Evolutionary conservation across 1,140 invertebrate genomes (phyloP).

Genomic region (Agrilus planipennis): DNA sequence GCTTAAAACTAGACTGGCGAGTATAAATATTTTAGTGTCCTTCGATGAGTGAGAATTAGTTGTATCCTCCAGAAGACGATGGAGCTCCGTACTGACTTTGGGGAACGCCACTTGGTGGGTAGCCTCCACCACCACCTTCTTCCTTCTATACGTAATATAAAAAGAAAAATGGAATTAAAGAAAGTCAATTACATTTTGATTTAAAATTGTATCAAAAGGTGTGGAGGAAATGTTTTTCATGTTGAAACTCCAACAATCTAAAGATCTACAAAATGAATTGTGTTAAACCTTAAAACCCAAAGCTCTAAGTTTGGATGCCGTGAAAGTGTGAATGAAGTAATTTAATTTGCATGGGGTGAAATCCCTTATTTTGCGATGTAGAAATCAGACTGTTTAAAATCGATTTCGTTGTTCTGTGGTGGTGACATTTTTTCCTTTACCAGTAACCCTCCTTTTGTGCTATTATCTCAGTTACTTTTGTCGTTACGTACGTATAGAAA

Average conservation of each 20-base stretch:
- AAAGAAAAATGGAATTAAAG: constrained; percentile 1
- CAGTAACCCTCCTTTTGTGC: no score
- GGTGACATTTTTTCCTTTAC: no score
- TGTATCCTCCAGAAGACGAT: constrained; percentile 17
- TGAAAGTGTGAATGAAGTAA: no score
- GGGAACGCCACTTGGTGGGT: constrained; percentile 36
- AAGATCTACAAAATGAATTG: neutral
- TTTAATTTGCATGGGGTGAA: no score
- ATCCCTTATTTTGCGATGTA: no score
- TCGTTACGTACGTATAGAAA: no score
- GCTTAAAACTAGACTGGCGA: neutral
- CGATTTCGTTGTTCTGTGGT: no score
- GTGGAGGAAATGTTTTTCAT: neutral
- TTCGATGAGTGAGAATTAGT: neutral
- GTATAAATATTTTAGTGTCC: neutral
- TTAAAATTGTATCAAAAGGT: neutral
- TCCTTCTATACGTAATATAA: constrained; percentile 27
- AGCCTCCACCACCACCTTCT: constrained; percentile 37
- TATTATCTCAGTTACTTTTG: no score
- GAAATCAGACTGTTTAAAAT: no score
- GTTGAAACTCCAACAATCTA: neutral
- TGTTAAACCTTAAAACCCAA: neutral
- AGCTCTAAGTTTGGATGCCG: no score
- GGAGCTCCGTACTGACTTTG: constrained; percentile 22
- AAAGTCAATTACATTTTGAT: neutral